Base-by-base conservation (phyloP, 35 echinoderm and acorn worm genomes). In the Apostichopus japonicus region DNA sequence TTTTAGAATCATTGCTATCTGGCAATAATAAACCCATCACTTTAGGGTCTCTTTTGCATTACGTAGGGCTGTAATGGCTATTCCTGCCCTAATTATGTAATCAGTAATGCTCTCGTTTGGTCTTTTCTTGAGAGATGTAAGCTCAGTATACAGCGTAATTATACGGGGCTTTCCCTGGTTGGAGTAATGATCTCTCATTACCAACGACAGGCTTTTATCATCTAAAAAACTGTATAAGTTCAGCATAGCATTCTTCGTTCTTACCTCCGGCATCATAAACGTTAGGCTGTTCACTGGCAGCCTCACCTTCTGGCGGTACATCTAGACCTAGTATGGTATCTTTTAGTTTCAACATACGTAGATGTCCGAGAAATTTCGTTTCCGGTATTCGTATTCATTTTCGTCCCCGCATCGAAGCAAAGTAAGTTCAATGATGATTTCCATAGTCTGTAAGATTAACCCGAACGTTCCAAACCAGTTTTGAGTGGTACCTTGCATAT, bases 161-260 rank as follows among this genome's bases (percentile, higher is more conserved):
- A 92, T 92, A 54, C 91, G 19, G 16, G 91, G 91, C 65, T 95
- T 95, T 24, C 90, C 88, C 14, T 77, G 17, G 56, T 53, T 54
- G 6, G 17, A 84, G 53, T 91, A 91, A 25, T 92, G 91, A 92
- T 92, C 91, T 80, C 77, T 51, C 56, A 92, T 92, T 17, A 92
- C 91, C 13, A 92, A 63, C 24, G 77, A 92, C 22, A 93, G 55
- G 55, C 92, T 88, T 67, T 54, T 65, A 54, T 93, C 92, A 80
- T 93, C 92, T 7, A 93, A n/a, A n/a, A 55, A 57, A 93, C 23
- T 89, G 83, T 2, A 92, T 83, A 0, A 92, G 21, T 84, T 92
- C 91, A 8, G 91, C 91, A 52, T 83, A 92, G 4, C 56, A 79
- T 11, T 84, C 71, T 75, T 61, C 57, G 57, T 61, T 61, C 57